Base-by-base conservation (phyloP, 2,113 vertebrate species). In the Thymallus thymallus region DNA sequence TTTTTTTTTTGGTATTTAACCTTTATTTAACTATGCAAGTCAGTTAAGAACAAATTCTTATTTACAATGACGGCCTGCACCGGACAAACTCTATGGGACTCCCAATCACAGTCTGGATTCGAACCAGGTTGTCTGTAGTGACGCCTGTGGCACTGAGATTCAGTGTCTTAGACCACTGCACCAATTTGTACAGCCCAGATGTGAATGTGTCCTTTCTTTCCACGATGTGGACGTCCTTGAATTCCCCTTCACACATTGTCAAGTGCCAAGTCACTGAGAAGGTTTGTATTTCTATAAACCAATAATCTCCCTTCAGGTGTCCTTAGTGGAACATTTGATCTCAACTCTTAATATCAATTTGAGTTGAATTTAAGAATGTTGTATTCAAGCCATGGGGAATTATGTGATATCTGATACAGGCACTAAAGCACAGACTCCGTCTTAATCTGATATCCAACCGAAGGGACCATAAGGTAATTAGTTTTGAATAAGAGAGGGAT, bases 171-270 rank as follows among this genome's bases (percentile, higher is more conserved):
- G n/a, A n/a, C n/a, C n/a, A n/a, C n/a, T n/a, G n/a, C n/a, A n/a
- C n/a, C n/a, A n/a, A n/a, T 78, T 62, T 13, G 3, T 32, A 63
- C 73, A 61, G 29, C 60, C 7, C 14, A 69, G 68, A 69, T 77
- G 69, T 77, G 73, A 86, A 85, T 82, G 68, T 30, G 58, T 61
- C 26, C 77, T 84, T 80, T 84, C 14, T 85, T 80, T 68, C 75
- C 29, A 26, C 45, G 41, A n/a, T 62, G 48, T 51, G 48, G 14
- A 72, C 65, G 24, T 51, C 41, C 60, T 55, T 24, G 14, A 30
- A 56, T 48, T 13, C 46, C 6, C 13, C 7, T n/a, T 55, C n/a
- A 2, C 48, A 70, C 6, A 68, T 14, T 45, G n/a, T 20, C 14
- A 51, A 51, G 16, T 66, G 64, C 29, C 24, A 66, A 35, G 29